Evolutionary conservation across 2,797 vertebrate genomes (phyloP).

Genomic region (Xenopus petersii): DNA sequence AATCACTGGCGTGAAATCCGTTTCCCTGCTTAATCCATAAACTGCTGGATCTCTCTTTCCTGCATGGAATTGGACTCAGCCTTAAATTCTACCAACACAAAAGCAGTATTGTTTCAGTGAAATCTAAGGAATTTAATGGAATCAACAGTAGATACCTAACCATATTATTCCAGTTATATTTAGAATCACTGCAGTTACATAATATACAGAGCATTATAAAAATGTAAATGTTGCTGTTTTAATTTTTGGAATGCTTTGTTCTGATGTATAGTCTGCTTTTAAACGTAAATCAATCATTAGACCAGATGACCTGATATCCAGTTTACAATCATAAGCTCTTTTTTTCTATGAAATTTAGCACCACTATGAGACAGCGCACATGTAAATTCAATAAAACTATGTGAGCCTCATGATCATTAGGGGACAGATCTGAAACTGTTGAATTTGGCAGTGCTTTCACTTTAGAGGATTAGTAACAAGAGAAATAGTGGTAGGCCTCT

Average conservation of each 20-base stretch:
- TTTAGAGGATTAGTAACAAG: too few species aligned
- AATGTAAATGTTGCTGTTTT: neutral
- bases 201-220: slow-evolving; percentile 16
- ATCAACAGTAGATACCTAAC: slow-evolving; percentile 27
- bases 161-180: slow-evolving; percentile 45
- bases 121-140: slow-evolving; percentile 42
- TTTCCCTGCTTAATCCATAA: slow-evolving; percentile 33
- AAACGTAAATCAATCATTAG: too few species aligned
- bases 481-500: too few species aligned
- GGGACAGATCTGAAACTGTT: too few species aligned
- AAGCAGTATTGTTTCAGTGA: slow-evolving; percentile 37
- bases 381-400: too few species aligned
- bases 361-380: too few species aligned
- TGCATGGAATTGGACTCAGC: slow-evolving; percentile 23
- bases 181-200: slow-evolving; percentile 36
- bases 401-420: too few species aligned
- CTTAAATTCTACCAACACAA: slow-evolving; percentile 27
- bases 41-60: slow-evolving; percentile 32
- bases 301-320: too few species aligned
- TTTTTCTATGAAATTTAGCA: too few species aligned
- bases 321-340: too few species aligned
- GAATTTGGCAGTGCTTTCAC: too few species aligned
- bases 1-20: slow-evolving; percentile 29
- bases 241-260: neutral
- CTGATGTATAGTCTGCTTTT: neutral